A percentile compares a stretch with the other conserved stretches of the same genome.
Evolutionary conservation across 30 jellyfish, hydroid and myxozoan species (phyloP).

Genomic region (Hydractinia echinata): DNA sequence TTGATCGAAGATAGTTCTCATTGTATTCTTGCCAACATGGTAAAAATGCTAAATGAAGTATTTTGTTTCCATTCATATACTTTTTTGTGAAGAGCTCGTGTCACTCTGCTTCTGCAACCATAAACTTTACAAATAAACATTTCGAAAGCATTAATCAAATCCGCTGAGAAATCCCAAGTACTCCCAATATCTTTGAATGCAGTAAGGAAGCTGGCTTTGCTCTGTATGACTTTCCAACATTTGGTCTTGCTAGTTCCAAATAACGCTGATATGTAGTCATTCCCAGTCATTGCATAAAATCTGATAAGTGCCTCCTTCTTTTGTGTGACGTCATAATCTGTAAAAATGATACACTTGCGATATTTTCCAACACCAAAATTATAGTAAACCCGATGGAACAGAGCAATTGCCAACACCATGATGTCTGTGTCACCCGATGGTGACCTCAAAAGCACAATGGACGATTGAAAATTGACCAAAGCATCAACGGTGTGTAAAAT

Average conservation of each 20-base stretch:
- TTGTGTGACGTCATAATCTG: not conserved
- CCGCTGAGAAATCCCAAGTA: not conserved
- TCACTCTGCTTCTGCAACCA: not conserved
- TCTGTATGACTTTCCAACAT: not conserved
- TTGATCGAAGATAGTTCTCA: too few relatives aligned
- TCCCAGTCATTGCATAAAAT: not conserved
- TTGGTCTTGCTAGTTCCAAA: not conserved
- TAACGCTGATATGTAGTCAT: not conserved
- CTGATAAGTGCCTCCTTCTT: not conserved
- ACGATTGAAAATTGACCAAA: too few relatives aligned
- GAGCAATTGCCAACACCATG: too few relatives aligned
- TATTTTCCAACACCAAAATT: not conserved
- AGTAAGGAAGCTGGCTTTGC: not conserved
- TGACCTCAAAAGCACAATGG: too few relatives aligned
- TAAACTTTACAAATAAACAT: not conserved
- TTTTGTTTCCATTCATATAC: too few relatives aligned
- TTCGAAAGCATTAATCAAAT: not conserved
- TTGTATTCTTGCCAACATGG: too few relatives aligned
- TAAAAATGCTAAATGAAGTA: too few relatives aligned
- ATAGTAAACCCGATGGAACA: too few relatives aligned
- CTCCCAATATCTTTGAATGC: not conserved
- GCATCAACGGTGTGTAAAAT: too few relatives aligned
- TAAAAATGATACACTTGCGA: not conserved
- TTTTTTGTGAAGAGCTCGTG: too few relatives aligned
- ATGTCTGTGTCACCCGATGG: too few relatives aligned